A percentile compares a stretch with the other conserved stretches of the same genome.
phyloP scores from a whole-genome alignment of 2,113 vertebrate genomes.

The Lophotis ruficrista region DNA sequence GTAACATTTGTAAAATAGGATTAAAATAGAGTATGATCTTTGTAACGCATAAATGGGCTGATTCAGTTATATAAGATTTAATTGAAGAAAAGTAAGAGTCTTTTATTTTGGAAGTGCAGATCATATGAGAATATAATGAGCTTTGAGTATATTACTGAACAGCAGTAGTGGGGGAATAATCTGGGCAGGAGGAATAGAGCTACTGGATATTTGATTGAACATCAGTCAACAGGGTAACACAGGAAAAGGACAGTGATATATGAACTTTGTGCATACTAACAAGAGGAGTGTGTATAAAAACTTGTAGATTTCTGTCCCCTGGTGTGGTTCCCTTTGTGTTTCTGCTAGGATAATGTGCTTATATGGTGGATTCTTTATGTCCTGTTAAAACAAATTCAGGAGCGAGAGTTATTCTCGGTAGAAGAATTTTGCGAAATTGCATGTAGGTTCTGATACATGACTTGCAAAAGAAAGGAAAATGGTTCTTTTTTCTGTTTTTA shows the following conservation, averaged over 20 bases:
- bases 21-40: constrained; percentile 24
- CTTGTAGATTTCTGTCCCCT: background rate
- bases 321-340: background rate
- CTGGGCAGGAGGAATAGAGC: background rate
- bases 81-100: constrained; percentile 26
- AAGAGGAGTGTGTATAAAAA: background rate
- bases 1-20: background rate
- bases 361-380: background rate
- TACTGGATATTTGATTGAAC: background rate
- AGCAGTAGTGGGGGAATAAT: background rate
- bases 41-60: background rate
- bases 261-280: background rate
- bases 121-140: background rate
- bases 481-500: background rate
- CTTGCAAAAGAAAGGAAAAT: background rate
- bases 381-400: background rate
- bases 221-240: background rate
- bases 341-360: background rate
- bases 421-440: background rate
- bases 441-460: background rate
- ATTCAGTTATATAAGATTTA: constrained; percentile 18
- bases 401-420: background rate
- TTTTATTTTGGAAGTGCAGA: constrained; percentile 8
- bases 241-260: background rate
- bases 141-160: background rate